phyloP scores from a whole-genome alignment of 2,113 vertebrate genomes.

The Hydrolagus affinis region DNA sequence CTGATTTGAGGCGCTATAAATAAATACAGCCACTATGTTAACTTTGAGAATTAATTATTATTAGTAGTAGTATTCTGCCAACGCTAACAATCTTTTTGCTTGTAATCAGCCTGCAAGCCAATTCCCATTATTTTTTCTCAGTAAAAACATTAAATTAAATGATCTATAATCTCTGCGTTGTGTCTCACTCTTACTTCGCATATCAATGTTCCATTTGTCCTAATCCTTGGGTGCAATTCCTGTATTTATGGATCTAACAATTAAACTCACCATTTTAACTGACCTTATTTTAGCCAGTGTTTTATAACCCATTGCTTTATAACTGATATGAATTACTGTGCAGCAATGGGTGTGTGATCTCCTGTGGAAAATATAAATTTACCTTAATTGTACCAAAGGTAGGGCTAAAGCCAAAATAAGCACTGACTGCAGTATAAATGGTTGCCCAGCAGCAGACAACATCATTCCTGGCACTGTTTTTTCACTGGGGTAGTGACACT shows the following conservation, averaged over 20 bases:
- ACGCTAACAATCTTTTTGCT: too few relatives aligned
- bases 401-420: background rate
- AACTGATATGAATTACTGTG: background rate
- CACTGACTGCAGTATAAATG: background rate
- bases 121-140: background rate
- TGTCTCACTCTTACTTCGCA: background rate
- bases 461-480: background rate
- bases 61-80: too few relatives aligned
- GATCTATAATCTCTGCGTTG: background rate
- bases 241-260: background rate
- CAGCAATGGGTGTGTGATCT: background rate
- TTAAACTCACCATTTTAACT: too few relatives aligned
- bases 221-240: background rate
- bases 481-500: too few relatives aligned
- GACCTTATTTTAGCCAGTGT: background rate
- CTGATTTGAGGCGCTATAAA: too few relatives aligned
- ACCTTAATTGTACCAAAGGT: background rate
- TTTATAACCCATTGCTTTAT: background rate
- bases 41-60: too few relatives aligned
- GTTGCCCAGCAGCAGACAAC: background rate
- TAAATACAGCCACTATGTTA: too few relatives aligned
- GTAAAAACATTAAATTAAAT: background rate
- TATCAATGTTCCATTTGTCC: background rate
- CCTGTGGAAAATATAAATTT: background rate
- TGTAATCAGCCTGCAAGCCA: background rate